Conservation (phyloP, 1,140 invertebrate species). For the Drosophila paulistorum region DNA sequence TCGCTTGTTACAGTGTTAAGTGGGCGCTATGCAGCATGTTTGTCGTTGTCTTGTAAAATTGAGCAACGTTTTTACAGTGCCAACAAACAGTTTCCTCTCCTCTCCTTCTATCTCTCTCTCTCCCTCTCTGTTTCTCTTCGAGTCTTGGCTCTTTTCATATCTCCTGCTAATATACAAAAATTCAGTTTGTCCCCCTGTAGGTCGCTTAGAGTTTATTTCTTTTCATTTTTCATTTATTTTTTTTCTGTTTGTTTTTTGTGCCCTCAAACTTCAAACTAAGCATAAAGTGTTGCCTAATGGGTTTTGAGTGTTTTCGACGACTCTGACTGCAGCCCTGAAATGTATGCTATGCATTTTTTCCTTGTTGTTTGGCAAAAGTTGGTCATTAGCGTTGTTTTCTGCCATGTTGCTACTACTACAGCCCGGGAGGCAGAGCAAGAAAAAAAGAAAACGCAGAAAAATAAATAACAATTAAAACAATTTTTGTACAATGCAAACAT, state of each 20-base stretch:
- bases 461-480: slow-evolving; percentile 77
- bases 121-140: slow-evolving; percentile 2
- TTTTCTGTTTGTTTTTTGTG: slow-evolving; percentile 26
- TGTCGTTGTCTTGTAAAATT: slow-evolving; percentile 41
- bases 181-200: slow-evolving; percentile 44
- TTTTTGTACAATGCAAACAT: slow-evolving; percentile 66
- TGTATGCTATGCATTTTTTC: slow-evolving; percentile 66
- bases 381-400: slow-evolving; percentile 74
- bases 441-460: slow-evolving; percentile 38
- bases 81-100: slow-evolving; percentile 33
- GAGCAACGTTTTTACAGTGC: slow-evolving; percentile 66
- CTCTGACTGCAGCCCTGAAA: slow-evolving; percentile 57
- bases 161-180: slow-evolving; percentile 72
- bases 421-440: slow-evolving; percentile 20
- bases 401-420: slow-evolving; percentile 35
- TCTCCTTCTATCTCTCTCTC: background rate
- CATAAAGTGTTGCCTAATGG: slow-evolving; percentile 80
- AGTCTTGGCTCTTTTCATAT: background rate
- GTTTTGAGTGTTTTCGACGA: slow-evolving; percentile 80
- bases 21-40: slow-evolving; percentile 28
- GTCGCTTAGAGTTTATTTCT: slow-evolving; percentile 37
- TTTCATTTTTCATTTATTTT: slow-evolving; percentile 41
- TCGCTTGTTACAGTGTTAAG: slow-evolving; percentile 21
- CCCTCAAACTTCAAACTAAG: slow-evolving; percentile 75
- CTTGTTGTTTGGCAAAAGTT: slow-evolving; percentile 64